phyloP scores from a whole-genome alignment of 1,140 invertebrate genomes.

The Yoshiicerus persimilis region DNA sequence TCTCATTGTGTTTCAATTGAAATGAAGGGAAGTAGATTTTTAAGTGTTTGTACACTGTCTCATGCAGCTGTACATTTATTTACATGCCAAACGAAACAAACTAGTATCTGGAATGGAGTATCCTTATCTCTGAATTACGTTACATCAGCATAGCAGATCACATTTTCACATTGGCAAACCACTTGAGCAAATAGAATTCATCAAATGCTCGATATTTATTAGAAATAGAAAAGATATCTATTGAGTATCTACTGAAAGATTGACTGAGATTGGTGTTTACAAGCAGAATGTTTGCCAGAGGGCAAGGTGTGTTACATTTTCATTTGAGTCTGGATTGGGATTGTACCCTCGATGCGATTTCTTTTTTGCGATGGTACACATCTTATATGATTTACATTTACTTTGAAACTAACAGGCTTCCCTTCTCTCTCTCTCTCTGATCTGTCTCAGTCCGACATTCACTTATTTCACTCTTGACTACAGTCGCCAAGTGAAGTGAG shows the following conservation, averaged over 20 bases:
- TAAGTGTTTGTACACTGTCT: background rate
- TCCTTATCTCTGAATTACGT: too few relatives aligned
- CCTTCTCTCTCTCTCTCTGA: background rate
- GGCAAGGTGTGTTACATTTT: constrained; percentile 12
- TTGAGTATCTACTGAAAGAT: constrained; percentile 3
- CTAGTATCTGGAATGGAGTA: too few relatives aligned
- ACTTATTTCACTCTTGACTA: background rate
- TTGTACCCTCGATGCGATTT: background rate
- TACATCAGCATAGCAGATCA: background rate
- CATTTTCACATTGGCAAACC: background rate
- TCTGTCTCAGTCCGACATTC: background rate
- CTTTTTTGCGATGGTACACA: background rate
- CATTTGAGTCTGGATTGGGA: constrained; percentile 1
- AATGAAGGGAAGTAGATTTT: background rate
- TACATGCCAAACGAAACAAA: background rate
- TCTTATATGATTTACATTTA: background rate
- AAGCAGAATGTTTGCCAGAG: constrained; percentile 8
- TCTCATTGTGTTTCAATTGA: background rate
- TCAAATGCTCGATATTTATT: constrained; percentile 16
- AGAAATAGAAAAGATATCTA: constrained; percentile 5
- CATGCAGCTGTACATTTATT: background rate
- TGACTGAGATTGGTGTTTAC: constrained; percentile 2
- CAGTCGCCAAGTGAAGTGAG: background rate
- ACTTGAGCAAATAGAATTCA: constrained; percentile 12
- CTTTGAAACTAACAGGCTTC: background rate